A percentile compares a stretch with the other conserved stretches of the same genome.
Conservation (phyloP, 2,888 invertebrate genomes). For the Macrophya annulata region DNA sequence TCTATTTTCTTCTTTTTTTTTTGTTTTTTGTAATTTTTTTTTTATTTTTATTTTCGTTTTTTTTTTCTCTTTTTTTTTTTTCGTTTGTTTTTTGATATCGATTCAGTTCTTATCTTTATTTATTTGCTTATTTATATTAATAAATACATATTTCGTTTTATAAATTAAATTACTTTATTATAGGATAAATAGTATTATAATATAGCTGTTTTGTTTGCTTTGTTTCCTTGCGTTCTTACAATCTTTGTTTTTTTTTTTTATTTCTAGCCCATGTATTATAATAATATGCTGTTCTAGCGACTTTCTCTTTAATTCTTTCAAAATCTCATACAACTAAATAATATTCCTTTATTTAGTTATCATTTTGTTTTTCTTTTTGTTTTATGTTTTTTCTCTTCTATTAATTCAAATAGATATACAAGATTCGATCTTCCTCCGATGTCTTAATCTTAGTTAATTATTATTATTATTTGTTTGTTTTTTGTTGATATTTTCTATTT, state of each 20-base stretch:
- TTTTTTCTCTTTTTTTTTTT: neutral
- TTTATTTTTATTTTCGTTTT: conserved; percentile 21
- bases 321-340: too few species aligned
- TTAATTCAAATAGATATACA: neutral
- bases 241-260: conserved; percentile 68
- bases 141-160: conserved; percentile 80
- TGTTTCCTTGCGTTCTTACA: neutral
- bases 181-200: conserved; percentile 70
- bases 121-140: conserved; percentile 79
- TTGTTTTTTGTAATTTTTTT: neutral
- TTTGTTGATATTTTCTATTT: neutral
- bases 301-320: neutral
- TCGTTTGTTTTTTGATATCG: conserved; percentile 17
- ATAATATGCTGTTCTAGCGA: neutral
- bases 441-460: neutral
- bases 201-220: neutral
- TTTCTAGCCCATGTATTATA: conserved; percentile 57
- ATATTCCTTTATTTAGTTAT: neutral
- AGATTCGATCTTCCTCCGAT: neutral
- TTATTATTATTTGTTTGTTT: neutral
- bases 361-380: too few species aligned
- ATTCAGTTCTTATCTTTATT: conserved; percentile 58
- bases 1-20: neutral
- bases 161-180: conserved; percentile 79
- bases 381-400: neutral